These are phyloP conservation scores for Pterobdella sp. DNA, from an alignment of 2,888 invertebrate genomes.

Conservation along the genomic window DNA sequence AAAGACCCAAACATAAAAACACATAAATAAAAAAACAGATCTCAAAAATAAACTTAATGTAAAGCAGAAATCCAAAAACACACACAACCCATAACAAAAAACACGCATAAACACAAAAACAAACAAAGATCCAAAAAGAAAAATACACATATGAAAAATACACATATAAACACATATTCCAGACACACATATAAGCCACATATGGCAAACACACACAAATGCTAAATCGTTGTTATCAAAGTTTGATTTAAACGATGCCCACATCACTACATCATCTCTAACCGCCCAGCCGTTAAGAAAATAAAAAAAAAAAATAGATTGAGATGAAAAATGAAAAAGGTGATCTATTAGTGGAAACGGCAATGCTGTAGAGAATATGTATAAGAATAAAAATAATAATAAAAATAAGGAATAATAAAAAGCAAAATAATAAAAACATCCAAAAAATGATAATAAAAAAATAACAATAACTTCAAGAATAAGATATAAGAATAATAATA, in stretches of 20 bases:
- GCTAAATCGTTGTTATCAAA: neutral
- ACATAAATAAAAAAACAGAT: no score
- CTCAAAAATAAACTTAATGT: no score
- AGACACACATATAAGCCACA: no score
- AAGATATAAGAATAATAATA: no score
- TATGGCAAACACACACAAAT: neutral
- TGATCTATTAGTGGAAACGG: no score
- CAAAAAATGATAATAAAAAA: neutral
- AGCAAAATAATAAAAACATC: neutral
- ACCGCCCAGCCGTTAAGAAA: neutral
- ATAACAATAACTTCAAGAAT: neutral
- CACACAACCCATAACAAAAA: neutral
- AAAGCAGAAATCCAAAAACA: neutral
- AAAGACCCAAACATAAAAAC: no score
- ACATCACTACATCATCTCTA: neutral
- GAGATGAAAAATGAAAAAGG: no score
- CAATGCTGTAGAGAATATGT: no score
- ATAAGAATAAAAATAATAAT: no score
- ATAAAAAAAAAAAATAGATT: neutral
- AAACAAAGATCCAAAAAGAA: neutral
- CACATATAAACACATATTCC: conserved; percentile 9
- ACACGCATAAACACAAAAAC: neutral
- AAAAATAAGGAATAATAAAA: neutral
- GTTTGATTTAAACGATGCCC: neutral
- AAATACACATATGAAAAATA: neutral